These are phyloP conservation scores for Chunga burmeisteri DNA, from an alignment of 2,113 vertebrate genomes.

Conservation along the genomic window DNA sequence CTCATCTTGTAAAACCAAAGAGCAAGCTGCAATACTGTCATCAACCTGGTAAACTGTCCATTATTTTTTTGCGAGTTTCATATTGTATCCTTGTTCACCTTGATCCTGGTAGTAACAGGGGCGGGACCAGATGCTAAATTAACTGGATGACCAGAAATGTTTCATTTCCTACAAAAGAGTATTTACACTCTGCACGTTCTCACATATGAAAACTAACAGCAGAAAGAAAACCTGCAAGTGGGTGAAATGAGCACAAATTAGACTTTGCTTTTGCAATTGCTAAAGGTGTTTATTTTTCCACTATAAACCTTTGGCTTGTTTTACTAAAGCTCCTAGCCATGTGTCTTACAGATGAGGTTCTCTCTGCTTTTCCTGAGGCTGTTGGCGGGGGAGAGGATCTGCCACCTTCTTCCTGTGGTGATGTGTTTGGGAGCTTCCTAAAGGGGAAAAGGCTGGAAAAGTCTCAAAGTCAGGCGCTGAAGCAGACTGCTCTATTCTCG, in stretches of 20 bases:
- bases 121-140: neutral
- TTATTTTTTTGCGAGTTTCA: neutral
- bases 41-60: neutral
- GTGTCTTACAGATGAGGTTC: neutral
- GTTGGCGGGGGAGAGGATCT: neutral
- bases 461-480: neutral
- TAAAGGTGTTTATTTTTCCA: neutral
- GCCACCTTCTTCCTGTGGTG: neutral
- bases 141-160: neutral
- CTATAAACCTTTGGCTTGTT: neutral
- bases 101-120: neutral
- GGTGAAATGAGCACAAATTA: neutral
- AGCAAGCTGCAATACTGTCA: fast-evolving
- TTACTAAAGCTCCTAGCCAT: neutral
- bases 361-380: neutral
- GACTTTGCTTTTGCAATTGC: neutral
- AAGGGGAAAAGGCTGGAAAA: neutral
- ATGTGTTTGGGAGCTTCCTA: too few species aligned
- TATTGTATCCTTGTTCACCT: neutral
- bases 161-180: neutral
- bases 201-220: neutral
- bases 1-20: neutral
- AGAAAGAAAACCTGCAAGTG: neutral
- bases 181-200: neutral
- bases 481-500: neutral